These are phyloP conservation scores for Parochlus steinenii DNA, from an alignment of 2,888 invertebrate species.

Conservation along the genomic window DNA sequence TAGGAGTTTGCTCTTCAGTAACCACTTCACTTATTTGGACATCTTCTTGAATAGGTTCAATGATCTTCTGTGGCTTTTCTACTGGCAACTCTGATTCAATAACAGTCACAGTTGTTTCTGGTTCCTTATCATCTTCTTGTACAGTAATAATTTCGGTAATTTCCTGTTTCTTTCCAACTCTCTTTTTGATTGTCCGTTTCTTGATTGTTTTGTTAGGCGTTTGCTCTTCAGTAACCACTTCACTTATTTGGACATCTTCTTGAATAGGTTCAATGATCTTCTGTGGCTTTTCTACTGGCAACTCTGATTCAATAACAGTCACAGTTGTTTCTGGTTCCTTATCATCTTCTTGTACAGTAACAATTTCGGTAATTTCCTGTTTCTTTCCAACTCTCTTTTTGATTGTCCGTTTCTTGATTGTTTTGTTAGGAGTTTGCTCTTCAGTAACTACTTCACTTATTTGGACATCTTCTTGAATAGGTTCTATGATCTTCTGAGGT, in stretches of 20 bases:
- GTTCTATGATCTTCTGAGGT: slow-evolving; percentile 18
- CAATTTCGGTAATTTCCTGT: slow-evolving; percentile 21
- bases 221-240: slow-evolving; percentile 24
- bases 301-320: slow-evolving; percentile 17
- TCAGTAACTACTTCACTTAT: slow-evolving; percentile 18
- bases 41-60: slow-evolving; percentile 14
- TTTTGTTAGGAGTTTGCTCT: slow-evolving; percentile 18
- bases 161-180: slow-evolving; percentile 24
- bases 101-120: slow-evolving; percentile 30
- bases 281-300: slow-evolving; percentile 15
- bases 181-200: slow-evolving; percentile 33
- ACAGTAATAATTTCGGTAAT: slow-evolving; percentile 22
- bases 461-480: slow-evolving; percentile 18
- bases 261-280: slow-evolving; percentile 22
- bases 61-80: slow-evolving; percentile 15
- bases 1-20: slow-evolving; percentile 20
- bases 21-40: slow-evolving; percentile 20
- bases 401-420: slow-evolving; percentile 20
- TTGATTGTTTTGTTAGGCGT: slow-evolving; percentile 28
- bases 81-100: slow-evolving; percentile 24
- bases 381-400: slow-evolving; percentile 19
- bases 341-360: slow-evolving; percentile 22
- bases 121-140: slow-evolving; percentile 27
- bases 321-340: slow-evolving; percentile 23
- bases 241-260: slow-evolving; percentile 22